phyloP scores from a whole-genome alignment of 2,888 invertebrate genomes.

The Ichneumon xanthorius region DNA sequence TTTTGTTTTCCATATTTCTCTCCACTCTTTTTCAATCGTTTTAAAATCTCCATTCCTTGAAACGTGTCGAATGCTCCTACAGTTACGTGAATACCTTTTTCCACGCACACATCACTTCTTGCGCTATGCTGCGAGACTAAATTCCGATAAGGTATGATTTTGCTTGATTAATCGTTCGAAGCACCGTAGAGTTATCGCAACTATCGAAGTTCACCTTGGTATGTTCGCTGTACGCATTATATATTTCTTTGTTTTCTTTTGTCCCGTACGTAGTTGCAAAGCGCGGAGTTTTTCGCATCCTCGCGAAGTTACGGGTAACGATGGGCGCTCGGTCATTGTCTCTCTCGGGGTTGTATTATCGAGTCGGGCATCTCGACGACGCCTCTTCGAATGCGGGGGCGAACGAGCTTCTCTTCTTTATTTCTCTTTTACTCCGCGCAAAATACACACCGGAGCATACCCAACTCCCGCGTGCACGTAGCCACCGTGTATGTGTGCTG shows the following conservation, averaged over 20 bases:
- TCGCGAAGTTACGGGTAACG: conserved; percentile 74
- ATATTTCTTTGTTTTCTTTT: conserved; percentile 1
- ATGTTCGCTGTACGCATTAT: conserved; percentile 22
- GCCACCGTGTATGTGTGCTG: conserved; percentile 5
- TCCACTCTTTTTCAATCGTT: neutral
- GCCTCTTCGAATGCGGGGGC: conserved; percentile 80
- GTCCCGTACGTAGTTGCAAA: conserved; percentile 1
- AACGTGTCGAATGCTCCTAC: neutral
- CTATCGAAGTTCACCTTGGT: neutral
- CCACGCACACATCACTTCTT: neutral
- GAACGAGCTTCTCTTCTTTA: conserved; percentile 73
- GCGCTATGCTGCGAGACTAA: neutral
- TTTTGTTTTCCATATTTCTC: neutral
- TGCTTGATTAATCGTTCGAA: conserved; percentile 33
- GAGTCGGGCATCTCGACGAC: conserved; percentile 79
- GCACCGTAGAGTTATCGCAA: neutral
- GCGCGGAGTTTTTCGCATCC: conserved; percentile 72
- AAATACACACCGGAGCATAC: conserved; percentile 32
- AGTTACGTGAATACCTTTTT: neutral
- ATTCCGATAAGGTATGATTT: neutral
- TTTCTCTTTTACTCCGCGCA: conserved; percentile 59
- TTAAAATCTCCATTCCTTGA: neutral
- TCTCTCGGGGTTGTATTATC: conserved; percentile 77
- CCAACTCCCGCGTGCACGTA: conserved; percentile 16
- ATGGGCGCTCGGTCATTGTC: conserved; percentile 81